phyloP scores from a whole-genome alignment of 2,888 invertebrate genomes.

The Napeogenes inachia region DNA sequence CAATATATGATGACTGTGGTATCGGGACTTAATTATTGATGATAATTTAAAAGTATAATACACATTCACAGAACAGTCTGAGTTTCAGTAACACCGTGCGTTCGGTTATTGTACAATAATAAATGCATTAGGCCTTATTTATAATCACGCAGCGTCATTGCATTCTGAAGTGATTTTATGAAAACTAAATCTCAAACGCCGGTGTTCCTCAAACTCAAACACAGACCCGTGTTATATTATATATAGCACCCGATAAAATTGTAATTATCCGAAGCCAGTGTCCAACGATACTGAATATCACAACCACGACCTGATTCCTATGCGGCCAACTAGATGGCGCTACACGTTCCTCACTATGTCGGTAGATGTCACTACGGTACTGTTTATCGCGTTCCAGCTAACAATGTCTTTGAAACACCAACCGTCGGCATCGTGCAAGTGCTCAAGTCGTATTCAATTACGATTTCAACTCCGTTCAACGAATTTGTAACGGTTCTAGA shows the following conservation, averaged over 20 bases:
- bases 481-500: constrained; percentile 1
- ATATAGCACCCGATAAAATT: constrained; percentile 50
- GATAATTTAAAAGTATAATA: constrained; percentile 29
- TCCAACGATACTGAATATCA: constrained; percentile 49
- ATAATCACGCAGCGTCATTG: constrained; percentile 24
- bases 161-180: constrained; percentile 37
- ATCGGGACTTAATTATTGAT: constrained; percentile 40
- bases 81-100: constrained; percentile 51
- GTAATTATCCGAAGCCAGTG: constrained; percentile 33
- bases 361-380: constrained; percentile 20
- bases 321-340: constrained; percentile 50
- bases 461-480: constrained; percentile 37
- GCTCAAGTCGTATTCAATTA: constrained; percentile 33
- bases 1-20: constrained; percentile 50
- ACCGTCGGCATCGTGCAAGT: background rate
- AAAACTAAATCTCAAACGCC: constrained; percentile 38
- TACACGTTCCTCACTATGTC: constrained; percentile 22
- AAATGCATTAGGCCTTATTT: constrained; percentile 37
- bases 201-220: constrained; percentile 46
- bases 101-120: constrained; percentile 38
- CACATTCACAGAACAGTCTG: constrained; percentile 31
- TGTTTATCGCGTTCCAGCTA: constrained; percentile 13
- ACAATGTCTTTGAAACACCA: constrained; percentile 18
- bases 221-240: constrained; percentile 37
- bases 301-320: constrained; percentile 56